These are phyloP conservation scores for Montipora sp. DNA, from an alignment of 64 coral and sea anemone genomes.

Conservation along the genomic window DNA sequence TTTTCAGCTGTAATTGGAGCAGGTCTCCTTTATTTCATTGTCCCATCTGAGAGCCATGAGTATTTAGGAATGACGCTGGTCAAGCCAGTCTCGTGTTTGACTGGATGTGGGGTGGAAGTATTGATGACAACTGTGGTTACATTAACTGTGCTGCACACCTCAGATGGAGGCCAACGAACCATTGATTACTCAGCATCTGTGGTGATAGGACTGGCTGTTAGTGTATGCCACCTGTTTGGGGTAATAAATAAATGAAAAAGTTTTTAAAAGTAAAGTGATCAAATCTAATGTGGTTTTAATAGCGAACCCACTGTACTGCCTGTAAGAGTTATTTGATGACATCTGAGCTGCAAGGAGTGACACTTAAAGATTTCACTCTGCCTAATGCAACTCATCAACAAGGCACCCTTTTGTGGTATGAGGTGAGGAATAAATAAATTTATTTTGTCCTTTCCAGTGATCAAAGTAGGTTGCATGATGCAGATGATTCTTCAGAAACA, in stretches of 20 bases:
- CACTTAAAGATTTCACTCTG: no score
- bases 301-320: no score
- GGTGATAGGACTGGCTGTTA: constrained; percentile 22
- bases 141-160: constrained; percentile 1
- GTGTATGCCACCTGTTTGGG: constrained; percentile 35
- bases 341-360: no score
- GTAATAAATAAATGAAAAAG: background rate
- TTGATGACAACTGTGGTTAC: background rate
- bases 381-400: no score
- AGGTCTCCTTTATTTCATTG: constrained; percentile 20
- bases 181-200: background rate
- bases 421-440: no score
- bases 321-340: no score
- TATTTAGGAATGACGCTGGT: background rate
- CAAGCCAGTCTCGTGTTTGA: background rate
- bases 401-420: no score
- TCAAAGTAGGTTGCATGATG: no score
- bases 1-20: constrained; percentile 7
- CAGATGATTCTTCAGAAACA: no score
- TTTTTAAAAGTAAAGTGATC: no score
- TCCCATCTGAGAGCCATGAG: background rate
- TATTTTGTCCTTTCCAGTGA: no score
- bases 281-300: no score
- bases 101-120: constrained; percentile 30
- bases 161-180: constrained; percentile 8